Percentiles rank a stretch among this genome's conserved stretches.
Conservation (phyloP, 2,888 invertebrate genomes). For the Troides helena region DNA sequence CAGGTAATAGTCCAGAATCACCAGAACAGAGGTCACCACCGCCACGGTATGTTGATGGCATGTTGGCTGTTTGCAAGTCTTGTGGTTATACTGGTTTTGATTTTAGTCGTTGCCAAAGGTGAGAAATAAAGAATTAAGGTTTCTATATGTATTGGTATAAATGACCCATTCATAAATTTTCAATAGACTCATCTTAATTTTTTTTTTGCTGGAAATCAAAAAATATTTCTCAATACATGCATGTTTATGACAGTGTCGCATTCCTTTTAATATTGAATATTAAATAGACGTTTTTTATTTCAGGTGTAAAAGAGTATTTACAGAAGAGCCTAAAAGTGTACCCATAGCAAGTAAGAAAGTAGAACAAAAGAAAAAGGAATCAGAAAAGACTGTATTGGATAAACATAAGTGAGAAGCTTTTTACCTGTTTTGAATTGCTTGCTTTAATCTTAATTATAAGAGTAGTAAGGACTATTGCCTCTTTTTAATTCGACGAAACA, state of each 20-base stretch:
- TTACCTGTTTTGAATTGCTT: no score
- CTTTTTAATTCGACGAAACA: not conserved
- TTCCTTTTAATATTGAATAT: not conserved
- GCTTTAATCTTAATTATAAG: no score
- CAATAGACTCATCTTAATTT: no score
- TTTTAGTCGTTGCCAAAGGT: constrained; percentile 88
- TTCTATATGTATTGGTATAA: no score
- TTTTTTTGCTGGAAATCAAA: no score
- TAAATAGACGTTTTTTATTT: constrained; percentile 30
- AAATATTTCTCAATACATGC: no score
- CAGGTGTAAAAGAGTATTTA: constrained; percentile 85
- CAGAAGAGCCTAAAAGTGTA: constrained; percentile 85
- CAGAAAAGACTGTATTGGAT: constrained; percentile 62
- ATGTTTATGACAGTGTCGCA: not conserved
- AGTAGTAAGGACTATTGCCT: not conserved
- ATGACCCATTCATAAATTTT: no score
- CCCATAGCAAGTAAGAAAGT: constrained; percentile 70
- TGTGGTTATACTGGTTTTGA: constrained; percentile 90
- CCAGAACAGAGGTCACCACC: constrained; percentile 80
- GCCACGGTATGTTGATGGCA: constrained; percentile 84
- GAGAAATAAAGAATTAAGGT: constrained; percentile 15
- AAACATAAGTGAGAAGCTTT: constrained; percentile 57
- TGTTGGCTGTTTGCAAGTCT: constrained; percentile 87
- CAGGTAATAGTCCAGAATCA: constrained; percentile 66
- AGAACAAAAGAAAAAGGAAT: constrained; percentile 75